phyloP scores from a whole-genome alignment of 2,888 invertebrate genomes.

The Eilema sororculum region DNA sequence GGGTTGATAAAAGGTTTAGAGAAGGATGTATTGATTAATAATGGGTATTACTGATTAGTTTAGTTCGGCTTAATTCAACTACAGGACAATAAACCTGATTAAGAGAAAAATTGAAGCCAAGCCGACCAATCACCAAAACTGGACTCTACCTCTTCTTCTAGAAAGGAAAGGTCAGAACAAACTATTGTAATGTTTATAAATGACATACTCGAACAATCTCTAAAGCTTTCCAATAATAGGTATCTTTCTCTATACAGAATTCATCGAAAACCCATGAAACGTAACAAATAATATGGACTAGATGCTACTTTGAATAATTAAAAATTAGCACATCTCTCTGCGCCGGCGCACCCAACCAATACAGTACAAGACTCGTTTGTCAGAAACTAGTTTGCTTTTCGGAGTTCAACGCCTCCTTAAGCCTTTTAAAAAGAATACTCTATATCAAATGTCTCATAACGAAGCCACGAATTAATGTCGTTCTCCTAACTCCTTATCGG shows the following conservation, averaged over 20 bases:
- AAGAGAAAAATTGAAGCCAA: too few relatives aligned
- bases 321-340: constrained; percentile 41
- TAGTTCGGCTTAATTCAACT: not conserved
- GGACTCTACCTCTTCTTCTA: too few relatives aligned
- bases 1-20: too few relatives aligned
- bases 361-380: constrained; percentile 63
- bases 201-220: not conserved
- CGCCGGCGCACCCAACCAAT: constrained; percentile 47
- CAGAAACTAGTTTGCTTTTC: constrained; percentile 78
- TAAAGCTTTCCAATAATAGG: not conserved
- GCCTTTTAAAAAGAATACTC: constrained; percentile 41
- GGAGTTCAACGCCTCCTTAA: constrained; percentile 74
- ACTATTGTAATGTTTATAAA: too few relatives aligned
- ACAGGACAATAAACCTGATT: not conserved
- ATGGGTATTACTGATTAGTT: not conserved
- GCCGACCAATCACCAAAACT: too few relatives aligned
- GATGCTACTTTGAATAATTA: constrained; percentile 38
- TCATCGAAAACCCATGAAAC: not conserved
- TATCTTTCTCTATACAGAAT: not conserved
- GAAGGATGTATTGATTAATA: too few relatives aligned
- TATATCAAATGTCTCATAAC: constrained; percentile 29
- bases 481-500: constrained; percentile 49
- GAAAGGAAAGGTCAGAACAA: too few relatives aligned
- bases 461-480: constrained; percentile 37
- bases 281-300: not conserved